A percentile compares a stretch with the other conserved stretches of the same genome.
Evolutionary conservation across 2,113 vertebrate genomes (phyloP).

Genomic region (Zosterops borbonicus): DNA sequence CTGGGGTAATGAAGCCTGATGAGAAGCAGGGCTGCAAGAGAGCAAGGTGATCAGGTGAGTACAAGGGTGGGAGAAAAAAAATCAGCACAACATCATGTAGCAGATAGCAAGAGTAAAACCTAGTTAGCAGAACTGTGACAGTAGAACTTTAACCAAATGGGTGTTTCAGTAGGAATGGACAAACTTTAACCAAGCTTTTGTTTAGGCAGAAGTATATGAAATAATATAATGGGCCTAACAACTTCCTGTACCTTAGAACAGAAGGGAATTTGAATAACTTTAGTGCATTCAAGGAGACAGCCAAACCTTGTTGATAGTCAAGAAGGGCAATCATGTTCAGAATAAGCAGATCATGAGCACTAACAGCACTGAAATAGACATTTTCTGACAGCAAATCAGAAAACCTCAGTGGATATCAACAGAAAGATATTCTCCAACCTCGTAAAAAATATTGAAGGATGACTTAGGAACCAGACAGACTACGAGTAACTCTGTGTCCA

Average conservation of each 20-base stretch:
- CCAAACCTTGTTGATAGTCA: background rate
- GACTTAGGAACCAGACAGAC: background rate
- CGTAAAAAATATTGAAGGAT: background rate
- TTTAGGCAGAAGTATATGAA: background rate
- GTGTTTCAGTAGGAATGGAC: background rate
- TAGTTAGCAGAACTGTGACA: background rate
- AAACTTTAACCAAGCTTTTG: background rate
- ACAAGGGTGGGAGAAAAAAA: background rate
- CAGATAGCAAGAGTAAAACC: background rate
- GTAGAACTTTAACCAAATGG: background rate
- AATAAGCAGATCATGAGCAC: background rate
- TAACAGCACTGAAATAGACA: background rate
- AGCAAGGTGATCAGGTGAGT: background rate
- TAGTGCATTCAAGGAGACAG: background rate
- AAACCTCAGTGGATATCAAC: background rate
- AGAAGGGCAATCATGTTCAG: background rate
- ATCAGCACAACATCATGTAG: background rate
- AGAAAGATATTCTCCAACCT: background rate
- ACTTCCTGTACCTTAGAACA: background rate
- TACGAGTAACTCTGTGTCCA: background rate
- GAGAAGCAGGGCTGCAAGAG: background rate
- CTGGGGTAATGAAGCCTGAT: background rate
- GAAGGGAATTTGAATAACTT: background rate
- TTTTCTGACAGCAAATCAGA: background rate
- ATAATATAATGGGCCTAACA: background rate